Percentiles rank a stretch among this genome's conserved stretches.
Evolutionary conservation across 1,140 invertebrate species (phyloP).

Genomic region (Cepaea nemoralis): DNA sequence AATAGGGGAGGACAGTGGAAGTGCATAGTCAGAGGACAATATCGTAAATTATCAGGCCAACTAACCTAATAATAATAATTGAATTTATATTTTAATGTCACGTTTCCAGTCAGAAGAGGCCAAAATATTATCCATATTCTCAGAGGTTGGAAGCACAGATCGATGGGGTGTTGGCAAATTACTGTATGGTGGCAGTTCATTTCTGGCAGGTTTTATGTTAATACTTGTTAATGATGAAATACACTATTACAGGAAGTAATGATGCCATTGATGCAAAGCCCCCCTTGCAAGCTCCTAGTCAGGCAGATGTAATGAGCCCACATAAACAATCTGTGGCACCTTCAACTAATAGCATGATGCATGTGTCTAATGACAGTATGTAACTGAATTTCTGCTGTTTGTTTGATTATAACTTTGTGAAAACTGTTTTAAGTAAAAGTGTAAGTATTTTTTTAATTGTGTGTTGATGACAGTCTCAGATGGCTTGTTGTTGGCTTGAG

Average conservation of each 20-base stretch:
- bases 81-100: too few species aligned
- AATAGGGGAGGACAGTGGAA: too few species aligned
- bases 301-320: neutral
- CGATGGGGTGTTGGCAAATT: too few species aligned
- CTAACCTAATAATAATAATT: too few species aligned
- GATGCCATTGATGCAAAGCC: neutral
- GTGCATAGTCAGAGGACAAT: too few species aligned
- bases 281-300: neutral
- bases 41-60: too few species aligned
- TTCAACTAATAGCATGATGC: slow-evolving; percentile 10
- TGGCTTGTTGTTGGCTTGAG: slow-evolving; percentile 7
- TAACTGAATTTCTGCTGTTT: neutral
- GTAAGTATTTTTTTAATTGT: neutral
- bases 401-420: neutral
- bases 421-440: neutral
- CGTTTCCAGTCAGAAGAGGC: too few species aligned
- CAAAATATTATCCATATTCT: too few species aligned
- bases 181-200: too few species aligned
- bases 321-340: neutral
- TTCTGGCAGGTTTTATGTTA: too few species aligned
- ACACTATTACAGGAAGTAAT: neutral
- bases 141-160: too few species aligned
- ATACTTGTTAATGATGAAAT: neutral
- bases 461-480: too few species aligned
- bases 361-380: slow-evolving; percentile 15